These are phyloP conservation scores for Dilophus febrilis DNA, from an alignment of 2,888 invertebrate species.

Conservation along the genomic window DNA sequence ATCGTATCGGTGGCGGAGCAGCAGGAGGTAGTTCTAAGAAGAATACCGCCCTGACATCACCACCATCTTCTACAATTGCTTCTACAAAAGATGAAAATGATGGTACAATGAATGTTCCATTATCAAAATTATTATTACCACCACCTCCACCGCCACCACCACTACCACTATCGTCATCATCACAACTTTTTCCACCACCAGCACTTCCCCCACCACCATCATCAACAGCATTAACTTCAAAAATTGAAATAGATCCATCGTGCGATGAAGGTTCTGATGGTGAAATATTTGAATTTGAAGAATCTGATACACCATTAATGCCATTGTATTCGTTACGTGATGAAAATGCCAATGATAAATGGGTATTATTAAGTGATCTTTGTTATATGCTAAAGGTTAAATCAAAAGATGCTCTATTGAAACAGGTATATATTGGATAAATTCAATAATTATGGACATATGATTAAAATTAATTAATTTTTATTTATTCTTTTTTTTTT, in stretches of 20 bases:
- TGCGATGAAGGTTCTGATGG: slow-evolving; percentile 26
- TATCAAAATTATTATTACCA: no score
- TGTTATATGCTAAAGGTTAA: slow-evolving; percentile 61
- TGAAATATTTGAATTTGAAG: slow-evolving; percentile 60
- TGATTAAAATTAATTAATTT: not conserved
- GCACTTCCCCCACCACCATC: no score
- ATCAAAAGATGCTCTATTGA: slow-evolving; percentile 60
- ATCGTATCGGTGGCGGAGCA: no score
- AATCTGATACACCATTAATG: slow-evolving; percentile 61
- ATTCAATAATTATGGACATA: not conserved
- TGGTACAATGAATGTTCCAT: no score
- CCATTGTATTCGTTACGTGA: slow-evolving; percentile 59
- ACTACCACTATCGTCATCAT: no score
- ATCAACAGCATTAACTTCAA: no score
- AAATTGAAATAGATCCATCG: not conserved
- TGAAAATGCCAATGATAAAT: slow-evolving; percentile 54
- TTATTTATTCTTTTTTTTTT: not conserved
- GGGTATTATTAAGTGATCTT: slow-evolving; percentile 66
- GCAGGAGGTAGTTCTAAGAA: no score
- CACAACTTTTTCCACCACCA: no score
- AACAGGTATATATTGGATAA: slow-evolving; percentile 39
- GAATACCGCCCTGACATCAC: no score
- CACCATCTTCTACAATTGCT: no score
- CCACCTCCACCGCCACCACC: no score
- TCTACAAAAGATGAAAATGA: no score